Evolutionary conservation across 2,888 invertebrate genomes (phyloP), one percentile per base, ranked within the genome.

Genomic region (Phlogophora meticulosa): DNA sequence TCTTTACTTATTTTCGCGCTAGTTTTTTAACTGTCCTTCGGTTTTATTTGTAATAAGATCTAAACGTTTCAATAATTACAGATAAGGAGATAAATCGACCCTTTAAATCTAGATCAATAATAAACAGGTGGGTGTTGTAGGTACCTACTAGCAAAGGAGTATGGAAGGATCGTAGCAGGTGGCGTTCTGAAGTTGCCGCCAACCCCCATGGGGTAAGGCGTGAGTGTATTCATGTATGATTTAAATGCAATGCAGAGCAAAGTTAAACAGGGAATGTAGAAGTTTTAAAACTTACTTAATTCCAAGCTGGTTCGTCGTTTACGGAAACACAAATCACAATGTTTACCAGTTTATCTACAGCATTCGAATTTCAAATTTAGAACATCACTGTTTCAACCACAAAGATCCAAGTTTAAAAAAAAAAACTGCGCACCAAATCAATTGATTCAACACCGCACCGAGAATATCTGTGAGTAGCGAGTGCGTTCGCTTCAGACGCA

Each of bases 401-500:
- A 69, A 22, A 57, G 0, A 45, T 7, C 0, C 36, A 10, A 4
- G 11, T 4, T 11, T 28, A 43, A n/a, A 17, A 7, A 0, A 34
- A n/a, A 24, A 34, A n/a, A 45, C 34, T 46, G 10, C 24, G 32
- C 49, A 32, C 17, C n/a, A 38, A 49, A 22, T 15, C 45, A 48
- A 72, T 55, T 40, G 15, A 28, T 22, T 68, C 17, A 42, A 10
- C 32, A 45, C 13, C 17, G 24, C 17, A 53, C 10, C 22, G 43
- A 57, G 60, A 53, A 49, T 72, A 57, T 42, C 32, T 59, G n/a
- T n/a, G n/a, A n/a, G 42, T 11, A 28, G 34, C 32, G 24, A 22
- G 73, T 75, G 58, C 45, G 61, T 62, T 59, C 74, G 36, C 34
- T 61, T 72, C 78, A 57, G 22, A 28, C 15, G 52, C 60, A 10